Evolutionary conservation across 2,113 vertebrate genomes (phyloP).

Genomic region (Apistogramma diplotaenia): DNA sequence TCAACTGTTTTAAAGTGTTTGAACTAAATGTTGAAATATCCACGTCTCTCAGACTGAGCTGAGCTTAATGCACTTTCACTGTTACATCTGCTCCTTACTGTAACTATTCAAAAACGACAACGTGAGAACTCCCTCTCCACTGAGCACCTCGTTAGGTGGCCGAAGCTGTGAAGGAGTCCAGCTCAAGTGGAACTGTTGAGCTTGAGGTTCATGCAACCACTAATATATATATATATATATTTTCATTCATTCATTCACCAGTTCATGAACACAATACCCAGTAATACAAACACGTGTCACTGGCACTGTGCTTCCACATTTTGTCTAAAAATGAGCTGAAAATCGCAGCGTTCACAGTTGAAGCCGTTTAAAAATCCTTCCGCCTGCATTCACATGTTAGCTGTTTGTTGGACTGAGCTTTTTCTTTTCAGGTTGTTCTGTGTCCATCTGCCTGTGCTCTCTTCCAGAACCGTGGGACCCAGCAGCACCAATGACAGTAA

Average conservation of each 20-base stretch:
- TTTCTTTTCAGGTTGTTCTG: neutral
- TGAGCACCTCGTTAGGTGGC: too few species aligned
- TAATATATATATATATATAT: too few species aligned
- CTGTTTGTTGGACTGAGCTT: neutral
- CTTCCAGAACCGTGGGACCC: neutral
- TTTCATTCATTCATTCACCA: too few species aligned
- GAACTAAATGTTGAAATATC: neutral
- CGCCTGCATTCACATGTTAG: neutral
- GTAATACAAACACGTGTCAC: too few species aligned
- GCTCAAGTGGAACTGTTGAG: neutral
- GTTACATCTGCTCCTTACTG: too few species aligned
- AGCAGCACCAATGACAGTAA: constrained; percentile 40
- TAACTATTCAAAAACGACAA: too few species aligned
- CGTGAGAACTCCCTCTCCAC: too few species aligned
- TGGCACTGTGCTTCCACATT: too few species aligned
- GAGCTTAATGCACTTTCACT: too few species aligned
- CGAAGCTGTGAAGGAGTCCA: too few species aligned
- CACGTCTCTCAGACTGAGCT: too few species aligned
- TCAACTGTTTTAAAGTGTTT: neutral
- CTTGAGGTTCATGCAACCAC: neutral
- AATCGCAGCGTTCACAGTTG: neutral
- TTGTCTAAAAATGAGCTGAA: neutral
- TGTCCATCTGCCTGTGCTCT: neutral
- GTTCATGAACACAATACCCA: too few species aligned
- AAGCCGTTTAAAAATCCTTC: neutral